Evolutionary conservation across 2,888 invertebrate genomes (phyloP), one percentile per base, ranked within the genome.

Genomic region (Carcina quercana): DNA sequence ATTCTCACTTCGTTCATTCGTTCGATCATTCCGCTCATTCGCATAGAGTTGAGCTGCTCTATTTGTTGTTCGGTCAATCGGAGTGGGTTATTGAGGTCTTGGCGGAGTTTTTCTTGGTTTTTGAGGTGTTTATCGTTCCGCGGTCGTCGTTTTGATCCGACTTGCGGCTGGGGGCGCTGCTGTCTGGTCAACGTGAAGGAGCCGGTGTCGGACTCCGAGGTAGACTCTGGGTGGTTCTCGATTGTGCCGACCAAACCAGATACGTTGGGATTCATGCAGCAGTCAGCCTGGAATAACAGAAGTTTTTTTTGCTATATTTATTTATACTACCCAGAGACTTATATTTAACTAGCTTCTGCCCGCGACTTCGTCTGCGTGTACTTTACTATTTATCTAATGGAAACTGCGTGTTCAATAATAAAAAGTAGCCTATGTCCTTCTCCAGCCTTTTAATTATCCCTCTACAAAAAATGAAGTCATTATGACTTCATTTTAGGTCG

Each of bases 191-290:
- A 49, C 0, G 82, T 80, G 50, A 83, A 82, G 1, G 84, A 78
- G 0, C 82, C 79, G 0, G 75, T 75, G 52, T 83, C 83, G 0
- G 83, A 82, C 37, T 83, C 84, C 0, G 85, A 85, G 0, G 83
- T 84, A 0, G 84, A 82, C 22, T 84, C 85, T 0, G 79, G 79
- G 21, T 84, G 85, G 34, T 75, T 78, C 42, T 85, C 84, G 34
- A 85, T 84, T 11, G 85, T 84, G 0, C 84, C 84, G 0, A 84
- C 83, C 2, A 85, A 45, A 0, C 80, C 83, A 30, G 82, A 82
- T 0, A 83, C 76, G 41, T 68, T 72, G 0, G 79, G 67, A 40
- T 75, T 79, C 38, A 76, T 61, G 40, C 85, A 84, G 56, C 84
- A 84, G 8, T 85, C 85, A 1, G 83, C 82, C 85, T 85, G 65